phyloP scores from a whole-genome alignment of 2,888 invertebrate species.

The Drosophila putrida region DNA sequence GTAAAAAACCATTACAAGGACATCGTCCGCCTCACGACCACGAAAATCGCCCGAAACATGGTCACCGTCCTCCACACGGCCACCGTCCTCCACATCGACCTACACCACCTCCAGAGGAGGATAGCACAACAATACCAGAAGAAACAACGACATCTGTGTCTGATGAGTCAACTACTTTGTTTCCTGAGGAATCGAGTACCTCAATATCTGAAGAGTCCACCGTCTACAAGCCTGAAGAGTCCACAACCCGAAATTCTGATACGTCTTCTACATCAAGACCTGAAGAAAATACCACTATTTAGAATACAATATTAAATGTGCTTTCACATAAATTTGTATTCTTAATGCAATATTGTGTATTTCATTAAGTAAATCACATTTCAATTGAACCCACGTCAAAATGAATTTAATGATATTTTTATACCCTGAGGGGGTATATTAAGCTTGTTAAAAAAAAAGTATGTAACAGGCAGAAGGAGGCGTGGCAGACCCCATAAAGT shows the following conservation, averaged over 20 bases:
- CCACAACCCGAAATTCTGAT: slow-evolving; percentile 4
- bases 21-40: neutral
- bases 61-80: slow-evolving; percentile 17
- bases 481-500: too few species aligned
- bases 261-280: neutral
- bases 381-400: slow-evolving; percentile 14
- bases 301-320: slow-evolving; percentile 17
- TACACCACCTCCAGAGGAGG: slow-evolving; percentile 12
- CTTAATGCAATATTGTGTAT: slow-evolving; percentile 1
- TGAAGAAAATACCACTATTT: slow-evolving; percentile 9
- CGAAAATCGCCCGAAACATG: neutral
- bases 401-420: slow-evolving; percentile 7
- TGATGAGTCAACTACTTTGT: slow-evolving; percentile 4
- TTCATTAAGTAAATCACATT: slow-evolving; percentile 11
- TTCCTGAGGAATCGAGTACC: slow-evolving; percentile 7
- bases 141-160: slow-evolving; percentile 23
- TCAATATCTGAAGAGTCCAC: neutral
- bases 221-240: neutral
- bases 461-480: too few species aligned
- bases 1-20: neutral
- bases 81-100: slow-evolving; percentile 27
- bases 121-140: slow-evolving; percentile 20
- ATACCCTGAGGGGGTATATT: too few species aligned
- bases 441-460: too few species aligned
- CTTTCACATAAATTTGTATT: slow-evolving; percentile 1